Conservation (phyloP, 2,888 invertebrate genomes). For the Drosophila macrospina region DNA sequence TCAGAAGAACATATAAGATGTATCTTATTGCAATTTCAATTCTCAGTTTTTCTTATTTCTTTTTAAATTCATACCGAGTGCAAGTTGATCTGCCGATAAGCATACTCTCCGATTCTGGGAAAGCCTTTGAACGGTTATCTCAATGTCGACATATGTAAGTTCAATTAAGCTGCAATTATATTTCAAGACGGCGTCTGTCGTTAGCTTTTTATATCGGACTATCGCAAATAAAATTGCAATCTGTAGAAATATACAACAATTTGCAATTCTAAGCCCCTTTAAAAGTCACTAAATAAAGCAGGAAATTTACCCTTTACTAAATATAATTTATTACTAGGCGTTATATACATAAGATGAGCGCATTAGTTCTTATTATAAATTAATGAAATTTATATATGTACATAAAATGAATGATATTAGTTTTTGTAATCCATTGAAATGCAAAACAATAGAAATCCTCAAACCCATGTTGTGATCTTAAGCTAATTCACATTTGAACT, state of each 20-base stretch:
- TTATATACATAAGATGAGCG: not conserved
- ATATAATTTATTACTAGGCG: not conserved
- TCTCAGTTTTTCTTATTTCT: not conserved
- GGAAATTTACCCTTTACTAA: constrained; percentile 8
- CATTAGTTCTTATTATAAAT: not conserved
- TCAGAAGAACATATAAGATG: not conserved
- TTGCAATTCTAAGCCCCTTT: constrained; percentile 12
- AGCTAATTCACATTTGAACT: not conserved
- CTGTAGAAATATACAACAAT: not conserved
- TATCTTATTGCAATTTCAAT: not conserved
- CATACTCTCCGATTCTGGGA: not conserved
- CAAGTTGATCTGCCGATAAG: not conserved
- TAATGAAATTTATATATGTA: not conserved
- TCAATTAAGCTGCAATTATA: constrained; percentile 11
- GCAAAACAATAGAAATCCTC: not conserved
- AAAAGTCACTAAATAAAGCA: constrained; percentile 1
- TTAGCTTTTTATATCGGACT: constrained; percentile 5
- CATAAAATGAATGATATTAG: constrained; percentile 4
- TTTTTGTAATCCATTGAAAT: not conserved
- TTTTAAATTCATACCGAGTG: constrained; percentile 1
- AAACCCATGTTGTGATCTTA: constrained; percentile 3
- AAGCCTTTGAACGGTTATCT: constrained; percentile 6
- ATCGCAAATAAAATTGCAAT: constrained; percentile 13
- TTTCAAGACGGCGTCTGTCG: constrained; percentile 4
- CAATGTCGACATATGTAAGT: not conserved